Evolutionary conservation across 2,888 invertebrate species (phyloP), one percentile per base, ranked within the genome.

Genomic region (Globia sparganii): DNA sequence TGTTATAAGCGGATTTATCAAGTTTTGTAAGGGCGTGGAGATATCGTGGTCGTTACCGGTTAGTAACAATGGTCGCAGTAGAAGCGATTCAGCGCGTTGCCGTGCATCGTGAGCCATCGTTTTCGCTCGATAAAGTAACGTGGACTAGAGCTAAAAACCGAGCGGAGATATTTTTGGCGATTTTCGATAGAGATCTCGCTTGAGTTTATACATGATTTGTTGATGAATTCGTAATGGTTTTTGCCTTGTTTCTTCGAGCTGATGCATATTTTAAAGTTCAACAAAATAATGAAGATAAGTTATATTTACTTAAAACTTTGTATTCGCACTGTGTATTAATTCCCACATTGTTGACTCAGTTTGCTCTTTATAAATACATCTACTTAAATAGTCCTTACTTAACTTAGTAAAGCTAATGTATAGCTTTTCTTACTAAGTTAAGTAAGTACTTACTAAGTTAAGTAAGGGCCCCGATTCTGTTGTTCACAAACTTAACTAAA

Each of bases 41-140:
- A 85, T 78, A 81, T 83, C 84, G 74, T 84, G 75, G 83, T 90
- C 80, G 82, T 77, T 81, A 81, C 80, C 86, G 87, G 88, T 88
- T 90, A 83, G 88, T 81, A 83, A 90, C 90, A 88, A 90, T 88
- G 85, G 91, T 84, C 85, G 86, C 77, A 80, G 88, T 89, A 82
- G 84, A 78, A 92, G 93, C 93, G 93, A 91, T 92, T 91, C 87
- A 80, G 56, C 67, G 75, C 83, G 75, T 83, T 74, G 78, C 72
- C 77, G 74, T 70, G 61, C 56, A 25, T 53, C 74, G 77, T 64
- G 75, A 31, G 65, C 68, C 67, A 71, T 31, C 64, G 53, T 76
- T 72, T 86, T 85, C 86, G 88, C 78, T 87, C 86, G 78, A 85
- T 88, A 86, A 76, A 28, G 34, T 77, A 28, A 71, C 46, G 53